Evolutionary conservation across 1,140 invertebrate genomes (phyloP), one percentile per base, ranked within the genome.

Genomic region (Bombus waltoni): DNA sequence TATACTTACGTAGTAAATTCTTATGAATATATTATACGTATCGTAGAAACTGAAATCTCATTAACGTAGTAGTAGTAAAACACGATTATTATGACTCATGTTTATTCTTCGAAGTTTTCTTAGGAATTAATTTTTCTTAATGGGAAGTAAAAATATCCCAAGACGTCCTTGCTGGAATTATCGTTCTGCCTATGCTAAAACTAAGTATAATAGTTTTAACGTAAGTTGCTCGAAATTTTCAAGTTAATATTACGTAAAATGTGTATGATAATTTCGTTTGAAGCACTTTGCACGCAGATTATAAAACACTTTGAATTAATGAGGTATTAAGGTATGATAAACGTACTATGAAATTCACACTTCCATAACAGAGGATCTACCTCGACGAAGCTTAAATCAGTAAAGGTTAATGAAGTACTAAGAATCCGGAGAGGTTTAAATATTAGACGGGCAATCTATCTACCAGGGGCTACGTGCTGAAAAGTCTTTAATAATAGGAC

Each of bases 401-500:
- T 38, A 18, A 80, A 80, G 65, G 42, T 53, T 80, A 70, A 80
- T 38, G 42, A 47, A 79, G 42, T 32, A 80, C 32, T 47, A 68
- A 53, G 78, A 35, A 68, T 70, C 65, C 18, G 3, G 42, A 9
- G 65, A 38, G 35, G 65, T 38, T 80, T 70, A 80, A 80, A 53
- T 70, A 70, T 47, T 68, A n/a, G 35, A 70, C 32, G 25, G 44
- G 78, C 25, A 70, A 80, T 42, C 42, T 53, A 53, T 18, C 62
- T 32, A 15, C 11, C 6, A 70, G n/a, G 44, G 25, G 15, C 5
- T 38, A 53, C 35, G 25, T 22, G 40, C 22, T 47, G 77, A 79
- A 47, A 80, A 28, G 65, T 53, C 44, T 53, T 80, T 80, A 80
- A 80, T 80, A 80, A 80, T 70, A 70, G 47, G 65, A n/a, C 25